Conservation (phyloP, 2,888 invertebrate genomes). For the Dusona sp. region DNA sequence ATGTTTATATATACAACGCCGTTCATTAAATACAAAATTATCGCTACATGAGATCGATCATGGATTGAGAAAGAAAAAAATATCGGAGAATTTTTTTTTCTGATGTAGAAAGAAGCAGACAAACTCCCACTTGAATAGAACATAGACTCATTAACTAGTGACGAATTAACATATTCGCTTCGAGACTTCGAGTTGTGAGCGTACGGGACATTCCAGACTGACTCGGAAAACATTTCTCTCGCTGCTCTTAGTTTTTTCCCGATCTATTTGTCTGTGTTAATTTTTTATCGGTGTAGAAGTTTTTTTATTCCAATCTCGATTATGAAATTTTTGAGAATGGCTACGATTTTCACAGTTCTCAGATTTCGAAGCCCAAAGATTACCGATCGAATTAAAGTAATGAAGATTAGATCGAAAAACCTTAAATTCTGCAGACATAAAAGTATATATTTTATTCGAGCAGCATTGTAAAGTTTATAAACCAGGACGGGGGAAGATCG, state of each 20-base stretch:
- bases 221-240: not conserved
- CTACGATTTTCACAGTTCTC: not conserved
- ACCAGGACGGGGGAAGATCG: slow-evolving; percentile 3
- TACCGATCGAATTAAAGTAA: not conserved
- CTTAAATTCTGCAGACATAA: not conserved
- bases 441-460: slow-evolving; percentile 8
- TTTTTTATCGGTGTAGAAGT: not conserved
- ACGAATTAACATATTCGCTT: slow-evolving; percentile 1
- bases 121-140: slow-evolving; percentile 1
- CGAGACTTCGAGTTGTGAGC: not conserved
- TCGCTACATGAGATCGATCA: not conserved
- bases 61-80: not conserved
- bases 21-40: not conserved
- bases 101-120: slow-evolving; percentile 6
- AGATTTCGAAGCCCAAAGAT: not conserved
- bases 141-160: not conserved
- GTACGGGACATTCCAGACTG: slow-evolving; percentile 1
- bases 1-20: not conserved
- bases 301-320: not conserved
- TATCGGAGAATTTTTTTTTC: not conserved
- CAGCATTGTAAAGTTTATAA: not conserved
- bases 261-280: not conserved
- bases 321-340: not conserved
- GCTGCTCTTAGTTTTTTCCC: not conserved
- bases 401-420: too few relatives aligned